phyloP scores from a whole-genome alignment of 2,113 vertebrate genomes.

The Acrocephalus arundinaceus region DNA sequence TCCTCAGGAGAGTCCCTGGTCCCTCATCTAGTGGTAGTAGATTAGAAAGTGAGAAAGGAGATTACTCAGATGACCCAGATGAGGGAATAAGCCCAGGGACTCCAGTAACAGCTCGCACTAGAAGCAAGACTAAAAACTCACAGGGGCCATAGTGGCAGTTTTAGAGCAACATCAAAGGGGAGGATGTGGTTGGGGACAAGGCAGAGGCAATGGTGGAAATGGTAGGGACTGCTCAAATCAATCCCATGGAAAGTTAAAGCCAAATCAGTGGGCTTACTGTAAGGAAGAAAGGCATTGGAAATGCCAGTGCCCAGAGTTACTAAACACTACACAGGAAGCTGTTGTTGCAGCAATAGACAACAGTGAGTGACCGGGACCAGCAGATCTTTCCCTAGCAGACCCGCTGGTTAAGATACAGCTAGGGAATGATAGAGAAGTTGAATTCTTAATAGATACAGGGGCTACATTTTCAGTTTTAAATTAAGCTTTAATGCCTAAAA shows the following conservation, averaged over 20 bases:
- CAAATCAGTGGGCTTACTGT: neutral
- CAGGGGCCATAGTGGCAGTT: neutral
- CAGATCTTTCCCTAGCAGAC: too few relatives aligned
- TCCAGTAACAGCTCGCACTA: neutral
- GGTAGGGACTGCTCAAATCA: neutral
- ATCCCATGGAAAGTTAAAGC: neutral
- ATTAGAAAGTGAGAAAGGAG: neutral
- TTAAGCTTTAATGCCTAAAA: neutral
- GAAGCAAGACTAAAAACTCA: neutral
- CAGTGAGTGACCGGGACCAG: neutral
- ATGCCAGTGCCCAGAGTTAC: neutral
- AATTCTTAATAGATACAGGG: neutral
- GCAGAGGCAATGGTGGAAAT: neutral
- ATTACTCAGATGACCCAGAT: neutral
- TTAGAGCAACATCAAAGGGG: neutral
- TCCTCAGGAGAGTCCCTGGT: neutral
- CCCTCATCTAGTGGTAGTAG: neutral
- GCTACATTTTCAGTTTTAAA: neutral
- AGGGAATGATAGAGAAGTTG: neutral
- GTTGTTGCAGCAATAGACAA: neutral
- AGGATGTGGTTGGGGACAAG: neutral
- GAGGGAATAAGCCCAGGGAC: neutral
- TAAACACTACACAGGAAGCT: neutral
- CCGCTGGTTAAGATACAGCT: neutral
- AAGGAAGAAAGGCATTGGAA: neutral